Evolutionary conservation across 2,113 vertebrate genomes (phyloP), one percentile per base, ranked within the genome.

Genomic region (Vanacampus margaritifer): DNA sequence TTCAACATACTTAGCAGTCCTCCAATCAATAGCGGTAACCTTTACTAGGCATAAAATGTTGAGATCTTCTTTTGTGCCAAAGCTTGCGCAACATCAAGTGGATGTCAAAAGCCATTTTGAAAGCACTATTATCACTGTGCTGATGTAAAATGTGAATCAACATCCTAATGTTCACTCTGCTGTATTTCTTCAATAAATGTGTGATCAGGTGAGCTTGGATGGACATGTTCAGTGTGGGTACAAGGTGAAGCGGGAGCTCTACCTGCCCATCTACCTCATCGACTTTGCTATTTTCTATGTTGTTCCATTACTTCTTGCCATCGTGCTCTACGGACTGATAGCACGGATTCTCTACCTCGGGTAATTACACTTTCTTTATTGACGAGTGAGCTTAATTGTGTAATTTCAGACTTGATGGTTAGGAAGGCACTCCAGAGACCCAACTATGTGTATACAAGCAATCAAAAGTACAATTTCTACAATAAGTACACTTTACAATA

Each of bases 201-300:
- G 37, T 62, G 13, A 62, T 64, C 84, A 90, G 32, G 79, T 90
- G 16, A 79, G 74, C 53, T 67, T 72, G 10, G 85, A 80, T 16
- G 86, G 77, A 35, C 86, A 86, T 1, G 82, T 91, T 51, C 88
- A 92, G 81, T 94, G 93, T 0, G 89, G 92, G 58, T 95, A 93
- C 88, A 89, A 79, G 39, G 94, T 92, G 66, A 92, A 94, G 13
- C 84, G 89, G 13, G 90, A 93, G 70, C 93, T 94, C 74, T 93
- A 93, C 77, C 88, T 95, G 71, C 93, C 92, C 69, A 93, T 94
- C 83, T 93, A 93, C 86, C 90, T 94, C 74, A 90, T 93, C 0
- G 94, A 95, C 88, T 94, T 93, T 1, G 41, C 92, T 57, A 82
- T 93, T 75, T 94, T 95, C 84, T 94, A 94, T 1, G 86, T 93